Base-by-base conservation (phyloP, 1,140 invertebrate genomes). In the Drosophila paulistorum region DNA sequence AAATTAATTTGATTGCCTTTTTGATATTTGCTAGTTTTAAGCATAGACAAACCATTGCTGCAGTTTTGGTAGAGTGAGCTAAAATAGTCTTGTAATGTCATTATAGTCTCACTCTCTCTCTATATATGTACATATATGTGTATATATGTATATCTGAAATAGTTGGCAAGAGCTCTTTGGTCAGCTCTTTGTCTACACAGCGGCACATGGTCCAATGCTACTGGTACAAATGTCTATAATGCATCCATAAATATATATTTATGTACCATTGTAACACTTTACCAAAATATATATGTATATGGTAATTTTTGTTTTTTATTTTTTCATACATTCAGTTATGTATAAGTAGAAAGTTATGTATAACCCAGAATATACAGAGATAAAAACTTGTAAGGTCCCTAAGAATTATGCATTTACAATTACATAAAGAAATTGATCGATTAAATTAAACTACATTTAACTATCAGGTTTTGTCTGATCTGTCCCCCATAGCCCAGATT, bases 211-310 rank as follows among this genome's bases (percentile, higher is more conserved):
- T 35, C 37, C 60, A 62, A 62, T 26, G 74, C 67, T 65, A 61
- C 68, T 77, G 71, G 58, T 77, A 77, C 74, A 55, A 77, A 63
- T 65, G 70, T 77, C 77, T 74, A 77, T 41, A 71, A 74, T 77
- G 74, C 68, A 77, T 14, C 57, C 74, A 77, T 77, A 77, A 77
- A 77, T 77, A 77, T 71, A 62, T 62, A 77, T 77, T 77, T 77
- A 68, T 61, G 74, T 77, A 77, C 63, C 64, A 65, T 77, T 77
- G 71, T 77, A 77, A 72, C 69, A 67, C 42, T 60, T 51, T 37
- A 71, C 59, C 33, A 55, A 58, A 67, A 59, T 65, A 35, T 65
- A 33, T 65, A 23, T 23, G 20, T 23, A 57, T 55, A 37, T 65
- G 33, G 63, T 20, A 35, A 55, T 35, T 51, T 35, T 35, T 35